A percentile compares a stretch with the other conserved stretches of the same genome.
Evolutionary conservation across 2,888 invertebrate species (phyloP).

Genomic region (Nomada fabriciana): DNA sequence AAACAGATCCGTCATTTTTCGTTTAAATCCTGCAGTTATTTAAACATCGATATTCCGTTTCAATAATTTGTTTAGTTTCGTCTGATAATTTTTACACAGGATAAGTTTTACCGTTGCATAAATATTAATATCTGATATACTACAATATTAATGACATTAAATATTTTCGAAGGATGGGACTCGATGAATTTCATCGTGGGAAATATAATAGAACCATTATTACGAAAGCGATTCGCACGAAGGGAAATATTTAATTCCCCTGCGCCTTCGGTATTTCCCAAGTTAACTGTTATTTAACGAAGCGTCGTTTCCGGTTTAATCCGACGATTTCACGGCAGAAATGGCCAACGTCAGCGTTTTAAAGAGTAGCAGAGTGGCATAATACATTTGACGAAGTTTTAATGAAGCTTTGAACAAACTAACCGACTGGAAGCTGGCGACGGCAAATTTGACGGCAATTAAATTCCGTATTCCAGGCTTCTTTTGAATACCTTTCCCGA

Average conservation of each 20-base stretch:
- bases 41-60: too few species aligned
- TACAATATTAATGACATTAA: too few species aligned
- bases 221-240: not conserved
- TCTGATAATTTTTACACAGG: too few species aligned
- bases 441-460: constrained; percentile 37
- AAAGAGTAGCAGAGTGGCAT: not conserved
- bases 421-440: constrained; percentile 25
- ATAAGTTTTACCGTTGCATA: too few species aligned
- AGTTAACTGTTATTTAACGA: constrained; percentile 29
- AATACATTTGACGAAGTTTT: constrained; percentile 34
- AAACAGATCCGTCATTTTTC: too few species aligned
- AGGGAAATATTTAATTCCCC: constrained; percentile 23
- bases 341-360: constrained; percentile 6
- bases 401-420: constrained; percentile 40
- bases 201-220: not conserved
- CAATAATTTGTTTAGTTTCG: too few species aligned
- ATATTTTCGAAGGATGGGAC: too few species aligned
- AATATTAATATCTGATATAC: too few species aligned
- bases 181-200: constrained; percentile 30
- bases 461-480: constrained; percentile 20
- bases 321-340: not conserved
- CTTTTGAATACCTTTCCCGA: constrained; percentile 18
- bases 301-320: constrained; percentile 6
- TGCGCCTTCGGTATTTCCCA: too few species aligned
- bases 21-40: not conserved